Evolutionary conservation across 1,140 invertebrate species (phyloP).

Genomic region (Drosophila ohnishii): DNA sequence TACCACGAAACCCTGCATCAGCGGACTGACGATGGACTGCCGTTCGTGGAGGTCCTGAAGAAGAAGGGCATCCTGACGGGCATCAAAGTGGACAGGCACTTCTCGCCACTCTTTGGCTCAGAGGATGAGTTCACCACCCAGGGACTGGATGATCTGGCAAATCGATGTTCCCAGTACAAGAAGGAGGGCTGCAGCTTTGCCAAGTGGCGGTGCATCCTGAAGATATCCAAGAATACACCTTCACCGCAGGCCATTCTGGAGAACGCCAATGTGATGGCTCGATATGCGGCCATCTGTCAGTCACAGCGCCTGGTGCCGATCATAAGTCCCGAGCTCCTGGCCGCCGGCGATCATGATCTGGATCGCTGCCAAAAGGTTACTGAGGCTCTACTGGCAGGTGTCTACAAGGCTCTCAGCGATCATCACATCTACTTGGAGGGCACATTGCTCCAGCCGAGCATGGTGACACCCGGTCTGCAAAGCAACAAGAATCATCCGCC

Average conservation of each 20-base stretch:
- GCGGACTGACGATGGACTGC: conserved; percentile 92
- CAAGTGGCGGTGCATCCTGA: conserved; percentile 99
- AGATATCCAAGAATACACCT: conserved; percentile 95
- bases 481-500: conserved; percentile 88
- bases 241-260: conserved; percentile 95
- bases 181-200: conserved; percentile 99
- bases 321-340: conserved; percentile 95
- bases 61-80: conserved; percentile 94
- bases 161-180: conserved; percentile 98
- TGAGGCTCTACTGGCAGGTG: conserved; percentile 95
- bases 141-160: conserved; percentile 95
- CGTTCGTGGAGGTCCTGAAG: conserved; percentile 91
- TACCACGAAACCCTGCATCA: conserved; percentile 99
- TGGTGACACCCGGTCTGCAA: conserved; percentile 94
- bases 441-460: conserved; percentile 98
- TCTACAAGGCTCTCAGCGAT: conserved; percentile 97
- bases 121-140: conserved; percentile 98
- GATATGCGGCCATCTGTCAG: conserved; percentile 98
- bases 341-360: conserved; percentile 96
- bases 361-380: conserved; percentile 96
- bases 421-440: conserved; percentile 99
- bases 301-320: conserved; percentile 98
- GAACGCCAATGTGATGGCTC: conserved; percentile 97
- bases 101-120: conserved; percentile 94
- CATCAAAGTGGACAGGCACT: conserved; percentile 96